Evolutionary conservation across 2,888 invertebrate species (phyloP), one percentile per base, ranked within the genome.

Genomic region (Drosophila buzzatii): DNA sequence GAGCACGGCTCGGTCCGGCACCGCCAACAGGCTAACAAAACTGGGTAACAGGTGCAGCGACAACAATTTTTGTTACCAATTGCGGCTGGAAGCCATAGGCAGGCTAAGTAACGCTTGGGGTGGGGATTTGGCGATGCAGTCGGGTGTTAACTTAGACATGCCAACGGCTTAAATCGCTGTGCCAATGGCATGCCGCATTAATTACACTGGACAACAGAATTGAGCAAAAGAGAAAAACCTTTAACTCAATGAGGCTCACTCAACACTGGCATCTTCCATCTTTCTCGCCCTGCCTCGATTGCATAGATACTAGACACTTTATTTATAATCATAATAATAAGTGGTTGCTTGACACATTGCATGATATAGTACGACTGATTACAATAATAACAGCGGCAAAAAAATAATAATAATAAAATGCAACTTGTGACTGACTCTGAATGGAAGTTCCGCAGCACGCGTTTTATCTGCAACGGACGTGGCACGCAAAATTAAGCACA

Each of bases 401-500:
- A 57, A 39, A 33, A 10, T 10, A 42, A 20, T n/a, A 41, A 27
- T 27, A 27, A 37, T 20, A 31, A 52, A 49, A 67, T 73, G 52
- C 39, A 66, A 66, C 57, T 65, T 69, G 70, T 59, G 57, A 33
- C 69, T 57, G 67, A 52, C 49, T 58, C 44, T 51, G 67, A 61
- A 60, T 80, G 83, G 69, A 86, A 88, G 89, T 83, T 81, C 70
- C 81, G 74, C 68, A 74, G 72, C 83, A 81, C 86, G 89, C 84
- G 72, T 86, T 86, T 85, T 85, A 85, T 85, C 85, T 89, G 88
- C 85, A 85, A 61, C 85, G 85, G 85, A 85, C 90, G 88, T 87
- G 68, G 80, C 60, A 83, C 47, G 78, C 81, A 80, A 67, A 67
- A 85, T 53, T 49, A 70, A 63, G 52, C 65, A 49, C n/a, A 80